Evolutionary conservation across 1,140 invertebrate genomes (phyloP), one percentile per base, ranked within the genome.

Genomic region (Manduca sexta): DNA sequence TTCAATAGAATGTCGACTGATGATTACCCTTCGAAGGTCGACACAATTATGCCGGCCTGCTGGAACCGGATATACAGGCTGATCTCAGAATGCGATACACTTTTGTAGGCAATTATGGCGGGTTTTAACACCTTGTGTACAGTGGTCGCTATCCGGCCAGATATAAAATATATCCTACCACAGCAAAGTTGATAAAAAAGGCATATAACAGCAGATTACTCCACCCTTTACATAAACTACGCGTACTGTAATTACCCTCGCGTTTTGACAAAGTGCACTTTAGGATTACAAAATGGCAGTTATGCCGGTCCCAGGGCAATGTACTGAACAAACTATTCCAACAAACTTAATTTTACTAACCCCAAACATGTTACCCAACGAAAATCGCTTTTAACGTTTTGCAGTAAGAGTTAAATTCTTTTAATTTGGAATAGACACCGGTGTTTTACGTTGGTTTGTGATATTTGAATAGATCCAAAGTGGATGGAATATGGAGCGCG

Each of bases 241-340:
- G 8, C 21, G 4, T 8, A 8, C 21, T 26, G 44, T 56, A 55
- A 52, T 56, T 56, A 56, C 60, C 53, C 52, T 45, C 47, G 46
- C 47, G 49, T 74, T 74, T 71, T 74, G 71, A 70, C 69, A 75
- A 66, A 71, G 62, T 74, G 74, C 70, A 77, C 67, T 75, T 60
- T 59, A 49, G 64, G 65, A 73, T 80, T 80, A 81, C 74, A 81
- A 76, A 81, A 78, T 78, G 74, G 73, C 71, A 69, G 67, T 60
- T 44, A 12, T 3, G 46, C 49, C 39, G 39, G 49, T 58, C 46
- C 59, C 57, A 45, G 14, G 29, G 44, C 44, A 30, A 49, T 49
- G 51, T 48, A 29, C 44, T 15, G 51, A 42, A 49, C 60, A 64
- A 65, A 68, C 62, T 66, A 57, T 61, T 17, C 31, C 33, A 13